Evolutionary conservation across 1,140 invertebrate genomes (phyloP), one percentile per base, ranked within the genome.

Genomic region (Meloidogyne floridensis): DNA sequence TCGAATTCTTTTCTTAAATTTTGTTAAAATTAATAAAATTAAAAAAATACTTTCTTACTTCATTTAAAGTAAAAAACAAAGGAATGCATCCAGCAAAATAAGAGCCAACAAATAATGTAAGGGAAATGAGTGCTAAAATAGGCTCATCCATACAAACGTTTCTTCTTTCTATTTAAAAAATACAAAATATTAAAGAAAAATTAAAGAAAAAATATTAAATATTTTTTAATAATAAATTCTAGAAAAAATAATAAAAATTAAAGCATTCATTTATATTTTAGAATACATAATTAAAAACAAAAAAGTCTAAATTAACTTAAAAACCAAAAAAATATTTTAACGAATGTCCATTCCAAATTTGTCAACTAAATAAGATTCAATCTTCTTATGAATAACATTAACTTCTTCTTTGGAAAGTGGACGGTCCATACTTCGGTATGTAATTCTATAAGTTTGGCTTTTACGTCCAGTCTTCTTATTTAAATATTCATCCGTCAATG

Each of bases 1-100:
- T 89, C 97, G 94, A 42, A 98, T 91, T 91, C 96, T 98, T 79
- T 95, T 95, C 96, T 98, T 90, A 78, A 93, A 93, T 85, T 84
- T 83, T n/a, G n/a, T 2, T 82, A 87, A 85, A 88, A 84, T 84
- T 69, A 82, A 78, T 43, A 72, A n/a, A 78, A 59, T 82, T 32
- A 73, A 53, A 76, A 77, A 69, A 71, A 70, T 72, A 79, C 11
- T 71, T 43, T 71, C 88, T 92, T 93, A 97, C 96, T 94, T 98
- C 96, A 71, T 96, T 97, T 89, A 98, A 93, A 87, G 93, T 93
- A 87, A 98, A 94, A 80, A 96, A 93, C 82, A 98, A 91, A 43
- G 97, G 97, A 86, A 99, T 94, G 80, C 93, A 95, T 72, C 97
- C 97, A 83, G 95, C 93, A 51, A 97, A 90, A 91, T 96, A 98